Percentiles rank a stretch among this genome's conserved stretches.
Evolutionary conservation across 2,113 vertebrate genomes (phyloP).

Genomic region (Thymallus thymallus): DNA sequence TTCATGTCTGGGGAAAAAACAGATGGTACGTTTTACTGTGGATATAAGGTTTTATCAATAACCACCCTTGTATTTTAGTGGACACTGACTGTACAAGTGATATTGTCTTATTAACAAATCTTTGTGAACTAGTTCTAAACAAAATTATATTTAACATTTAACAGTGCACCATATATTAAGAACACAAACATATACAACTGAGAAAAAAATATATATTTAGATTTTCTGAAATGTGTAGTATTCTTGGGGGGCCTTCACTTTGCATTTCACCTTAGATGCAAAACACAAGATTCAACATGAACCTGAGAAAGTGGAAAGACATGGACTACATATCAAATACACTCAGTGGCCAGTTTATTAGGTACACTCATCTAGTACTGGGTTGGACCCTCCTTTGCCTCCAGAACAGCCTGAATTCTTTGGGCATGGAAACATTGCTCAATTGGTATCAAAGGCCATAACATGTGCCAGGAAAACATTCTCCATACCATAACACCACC

Average conservation of each 20-base stretch:
- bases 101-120: constrained; percentile 63
- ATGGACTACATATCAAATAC: constrained; percentile 54
- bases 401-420: no score
- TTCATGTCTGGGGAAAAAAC: constrained; percentile 25
- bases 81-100: constrained; percentile 69
- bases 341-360: no score
- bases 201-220: constrained; percentile 67
- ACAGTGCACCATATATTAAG: constrained; percentile 76
- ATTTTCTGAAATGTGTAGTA: constrained; percentile 62
- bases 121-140: constrained; percentile 76
- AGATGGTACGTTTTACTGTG: constrained; percentile 41
- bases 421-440: no score
- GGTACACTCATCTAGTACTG: no score
- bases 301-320: constrained; percentile 76
- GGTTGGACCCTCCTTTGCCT: no score
- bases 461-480: no score
- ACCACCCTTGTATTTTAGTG: constrained; percentile 49
- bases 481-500: no score
- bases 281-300: constrained; percentile 72
- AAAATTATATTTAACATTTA: constrained; percentile 74
- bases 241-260: constrained; percentile 62
- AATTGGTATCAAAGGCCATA: no score
- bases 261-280: constrained; percentile 83
- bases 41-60: constrained; percentile 49
- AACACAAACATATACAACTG: constrained; percentile 74